Percentiles rank a stretch among this genome's conserved stretches.
These are phyloP conservation scores for Campoplex capitator DNA, from an alignment of 2,888 invertebrate genomes.

Conservation along the genomic window DNA sequence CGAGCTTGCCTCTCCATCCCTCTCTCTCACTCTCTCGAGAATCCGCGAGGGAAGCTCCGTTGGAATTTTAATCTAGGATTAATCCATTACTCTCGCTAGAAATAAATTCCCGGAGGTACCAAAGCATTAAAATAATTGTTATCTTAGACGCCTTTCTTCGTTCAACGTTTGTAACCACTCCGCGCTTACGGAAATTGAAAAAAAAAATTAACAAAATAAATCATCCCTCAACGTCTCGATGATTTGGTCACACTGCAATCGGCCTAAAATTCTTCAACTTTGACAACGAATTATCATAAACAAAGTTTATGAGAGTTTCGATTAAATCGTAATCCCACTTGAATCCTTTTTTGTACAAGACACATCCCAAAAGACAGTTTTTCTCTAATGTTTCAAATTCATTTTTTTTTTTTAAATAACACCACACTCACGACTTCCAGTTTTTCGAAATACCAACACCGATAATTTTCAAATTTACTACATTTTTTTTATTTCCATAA, in stretches of 20 bases:
- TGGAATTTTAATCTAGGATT: constrained; percentile 69
- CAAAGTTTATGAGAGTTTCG: background rate
- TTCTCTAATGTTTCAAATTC: background rate
- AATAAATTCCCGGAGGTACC: constrained; percentile 68
- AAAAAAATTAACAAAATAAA: background rate
- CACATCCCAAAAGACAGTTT: too few relatives aligned
- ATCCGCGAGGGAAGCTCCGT: constrained; percentile 48
- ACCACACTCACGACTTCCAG: too few relatives aligned
- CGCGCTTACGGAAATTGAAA: background rate
- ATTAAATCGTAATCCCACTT: background rate
- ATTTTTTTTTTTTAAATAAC: too few relatives aligned
- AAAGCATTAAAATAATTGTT: constrained; percentile 71
- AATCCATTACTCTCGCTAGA: constrained; percentile 69
- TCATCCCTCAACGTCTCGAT: background rate
- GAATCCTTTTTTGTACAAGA: too few relatives aligned
- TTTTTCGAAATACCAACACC: too few relatives aligned
- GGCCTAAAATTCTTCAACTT: background rate
- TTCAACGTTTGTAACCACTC: background rate
- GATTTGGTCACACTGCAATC: background rate
- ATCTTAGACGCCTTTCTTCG: constrained; percentile 53
- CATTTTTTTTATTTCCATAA: too few relatives aligned
- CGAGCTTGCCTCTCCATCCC: background rate
- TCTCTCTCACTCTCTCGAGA: background rate
- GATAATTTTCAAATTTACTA: too few relatives aligned
- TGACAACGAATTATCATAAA: too few relatives aligned